Base-by-base conservation (phyloP, 2,888 invertebrate genomes). In the Diaperis boleti region DNA sequence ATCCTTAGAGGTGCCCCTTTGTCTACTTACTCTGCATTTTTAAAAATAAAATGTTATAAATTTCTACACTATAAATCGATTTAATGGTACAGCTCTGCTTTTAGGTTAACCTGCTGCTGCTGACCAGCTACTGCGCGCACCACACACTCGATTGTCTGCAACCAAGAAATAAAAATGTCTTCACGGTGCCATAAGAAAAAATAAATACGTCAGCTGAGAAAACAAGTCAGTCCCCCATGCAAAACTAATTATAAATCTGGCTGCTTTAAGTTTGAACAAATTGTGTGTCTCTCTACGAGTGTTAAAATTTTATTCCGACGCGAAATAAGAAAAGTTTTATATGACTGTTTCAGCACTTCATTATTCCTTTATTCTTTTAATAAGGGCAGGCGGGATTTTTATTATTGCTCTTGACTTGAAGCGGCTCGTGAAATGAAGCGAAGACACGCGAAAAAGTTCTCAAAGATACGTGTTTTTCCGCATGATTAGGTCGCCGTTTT, bases 261-360 rank as follows among this genome's bases (percentile, higher is more conserved):
- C 66, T 65, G 67, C 62, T 68, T 67, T 63, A 69, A 62, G 57
- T 69, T 72, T 66, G 70, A 68, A 69, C 72, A 74, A 75, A 75
- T 73, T 71, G 75, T 70, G 65, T 69, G 66, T 70, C 69, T 67
- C 72, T 71, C 75, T 18, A 8, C 20, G 76, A 74, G 75, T 77
- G 76, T 76, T 77, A 77, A 78, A 77, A 77, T 78, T 77, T 76
- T 77, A 76, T 76, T 75, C 66, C 62, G 62, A 62, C 64, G 69
- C 71, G 76, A 79, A 80, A 80, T 79, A 79, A 80, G 79, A 77
- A 80, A 80, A 80, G 78, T 80, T 80, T 59, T 80, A 78, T 78
- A 79, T 75, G 77, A 72, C 74, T 70, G 73, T 74, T 69, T 71
- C 69, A 71, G 72, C 76, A 77, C 77, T 78, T 79, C 78, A 78